phyloP scores from a whole-genome alignment of 2,797 vertebrate genomes.

The Helicolenus hilgendorfi region DNA sequence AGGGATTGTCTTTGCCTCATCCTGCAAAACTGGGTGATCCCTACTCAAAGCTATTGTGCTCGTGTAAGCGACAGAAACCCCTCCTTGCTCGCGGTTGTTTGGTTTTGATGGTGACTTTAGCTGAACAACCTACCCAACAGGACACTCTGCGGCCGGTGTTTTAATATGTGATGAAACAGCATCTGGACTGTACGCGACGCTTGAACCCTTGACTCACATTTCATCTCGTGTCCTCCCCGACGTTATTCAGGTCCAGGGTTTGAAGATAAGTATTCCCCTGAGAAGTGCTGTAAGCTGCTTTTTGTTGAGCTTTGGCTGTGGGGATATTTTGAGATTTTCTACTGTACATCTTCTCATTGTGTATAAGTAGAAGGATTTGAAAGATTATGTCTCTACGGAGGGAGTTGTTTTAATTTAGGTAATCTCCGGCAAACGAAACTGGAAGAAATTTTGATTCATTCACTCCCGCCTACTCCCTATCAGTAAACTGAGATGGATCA shows the following conservation, averaged over 20 bases:
- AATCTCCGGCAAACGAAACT: slow-evolving; percentile 68
- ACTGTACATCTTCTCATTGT: slow-evolving; percentile 57
- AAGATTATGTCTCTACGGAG: slow-evolving; percentile 58
- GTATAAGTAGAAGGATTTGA: slow-evolving; percentile 67
- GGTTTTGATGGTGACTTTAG: slow-evolving; percentile 62
- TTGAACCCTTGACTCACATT: slow-evolving; percentile 58
- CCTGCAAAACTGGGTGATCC: slow-evolving; percentile 46
- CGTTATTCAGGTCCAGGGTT: slow-evolving; percentile 51
- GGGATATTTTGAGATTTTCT: slow-evolving; percentile 52
- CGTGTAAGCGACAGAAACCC: slow-evolving; percentile 30
- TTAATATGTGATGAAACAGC: slow-evolving; percentile 59
- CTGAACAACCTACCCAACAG: slow-evolving; percentile 54
- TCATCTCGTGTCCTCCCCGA: slow-evolving; percentile 25
- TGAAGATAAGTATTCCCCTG: slow-evolving; percentile 51
- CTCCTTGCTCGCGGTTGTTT: slow-evolving; percentile 17
- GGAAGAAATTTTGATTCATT: slow-evolving; percentile 65
- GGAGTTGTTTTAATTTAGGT: slow-evolving; percentile 74
- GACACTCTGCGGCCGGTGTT: slow-evolving; percentile 27
- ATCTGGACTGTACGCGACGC: slow-evolving; percentile 23
- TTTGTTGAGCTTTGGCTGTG: slow-evolving; percentile 59
- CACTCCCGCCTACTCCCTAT: slow-evolving; percentile 59
- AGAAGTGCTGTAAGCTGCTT: slow-evolving; percentile 72
- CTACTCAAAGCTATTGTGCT: slow-evolving; percentile 33
- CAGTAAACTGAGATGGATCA: slow-evolving; percentile 62
- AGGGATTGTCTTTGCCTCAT: slow-evolving; percentile 42